A percentile compares a stretch with the other conserved stretches of the same genome.
These are phyloP conservation scores for Chelonus formosanus DNA, from an alignment of 2,888 invertebrate species.

Conservation along the genomic window DNA sequence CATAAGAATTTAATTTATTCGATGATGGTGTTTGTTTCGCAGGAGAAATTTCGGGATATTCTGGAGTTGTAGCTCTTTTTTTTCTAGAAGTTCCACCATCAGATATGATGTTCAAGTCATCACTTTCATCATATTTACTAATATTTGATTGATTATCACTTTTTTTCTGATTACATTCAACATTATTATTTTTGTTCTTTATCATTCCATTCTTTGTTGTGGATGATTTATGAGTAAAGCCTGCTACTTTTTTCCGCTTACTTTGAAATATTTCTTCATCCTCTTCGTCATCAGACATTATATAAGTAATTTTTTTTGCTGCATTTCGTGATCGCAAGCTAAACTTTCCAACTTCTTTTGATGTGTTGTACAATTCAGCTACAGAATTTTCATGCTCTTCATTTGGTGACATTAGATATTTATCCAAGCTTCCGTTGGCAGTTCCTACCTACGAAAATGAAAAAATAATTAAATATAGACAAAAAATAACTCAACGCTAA, in stretches of 20 bases:
- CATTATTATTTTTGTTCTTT: too few relatives aligned
- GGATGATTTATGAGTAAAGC: too few relatives aligned
- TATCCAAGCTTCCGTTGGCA: slow-evolving; percentile 47
- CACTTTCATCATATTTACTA: too few relatives aligned
- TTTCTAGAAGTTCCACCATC: background rate
- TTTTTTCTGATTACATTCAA: too few relatives aligned
- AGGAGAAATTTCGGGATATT: slow-evolving; percentile 12
- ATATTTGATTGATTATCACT: too few relatives aligned
- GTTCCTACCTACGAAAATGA: slow-evolving; percentile 52
- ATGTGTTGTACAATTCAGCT: background rate
- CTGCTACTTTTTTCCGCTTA: background rate
- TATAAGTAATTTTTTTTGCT: background rate
- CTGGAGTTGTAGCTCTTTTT: background rate
- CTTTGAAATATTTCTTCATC: slow-evolving; percentile 4
- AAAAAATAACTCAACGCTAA: slow-evolving; percentile 33
- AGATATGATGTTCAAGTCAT: background rate
- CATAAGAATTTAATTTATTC: background rate
- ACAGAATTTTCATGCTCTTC: background rate
- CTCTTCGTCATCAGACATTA: slow-evolving; percentile 22
- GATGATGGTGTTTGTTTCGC: background rate
- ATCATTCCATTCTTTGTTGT: too few relatives aligned
- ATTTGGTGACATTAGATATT: slow-evolving; percentile 29
- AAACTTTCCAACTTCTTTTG: background rate
- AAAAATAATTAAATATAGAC: slow-evolving; percentile 33
- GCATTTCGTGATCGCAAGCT: background rate